Conservation (phyloP, 1,140 invertebrate species). For the Brachionus paranguensis region DNA sequence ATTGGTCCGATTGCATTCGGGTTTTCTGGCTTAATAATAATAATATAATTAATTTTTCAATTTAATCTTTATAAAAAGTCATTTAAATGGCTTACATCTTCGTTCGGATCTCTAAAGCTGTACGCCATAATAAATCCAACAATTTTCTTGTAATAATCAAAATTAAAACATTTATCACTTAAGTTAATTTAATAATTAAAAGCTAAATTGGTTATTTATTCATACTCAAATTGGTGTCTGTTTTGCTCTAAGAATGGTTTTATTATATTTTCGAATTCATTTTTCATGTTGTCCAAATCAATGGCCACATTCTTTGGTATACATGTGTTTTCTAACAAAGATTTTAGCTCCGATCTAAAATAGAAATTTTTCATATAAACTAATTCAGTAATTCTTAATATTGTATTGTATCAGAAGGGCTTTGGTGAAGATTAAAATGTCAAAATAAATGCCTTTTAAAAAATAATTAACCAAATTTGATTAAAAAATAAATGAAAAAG, state of each 20-base stretch:
- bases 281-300: slow-evolving; percentile 48
- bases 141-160: slow-evolving; percentile 53
- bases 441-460: no score
- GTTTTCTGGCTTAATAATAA: slow-evolving; percentile 32
- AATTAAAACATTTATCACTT: slow-evolving; percentile 44
- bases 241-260: slow-evolving; percentile 50
- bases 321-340: slow-evolving; percentile 47
- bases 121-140: slow-evolving; percentile 57
- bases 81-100: not conserved
- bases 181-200: not conserved
- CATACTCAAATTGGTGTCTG: slow-evolving; percentile 46
- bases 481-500: no score
- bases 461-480: no score
- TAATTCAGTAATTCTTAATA: no score
- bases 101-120: slow-evolving; percentile 54
- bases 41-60: not conserved
- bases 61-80: not conserved
- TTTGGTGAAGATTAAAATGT: no score
- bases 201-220: not conserved
- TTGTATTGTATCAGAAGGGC: not conserved
- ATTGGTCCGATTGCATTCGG: slow-evolving; percentile 45
- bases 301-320: slow-evolving; percentile 45
- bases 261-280: slow-evolving; percentile 49
- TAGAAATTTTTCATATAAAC: not conserved
- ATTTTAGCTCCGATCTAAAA: slow-evolving; percentile 45